A percentile compares a stretch with the other conserved stretches of the same genome.
phyloP scores from a whole-genome alignment of 1,140 invertebrate species.

The Ectropis grisescens region DNA sequence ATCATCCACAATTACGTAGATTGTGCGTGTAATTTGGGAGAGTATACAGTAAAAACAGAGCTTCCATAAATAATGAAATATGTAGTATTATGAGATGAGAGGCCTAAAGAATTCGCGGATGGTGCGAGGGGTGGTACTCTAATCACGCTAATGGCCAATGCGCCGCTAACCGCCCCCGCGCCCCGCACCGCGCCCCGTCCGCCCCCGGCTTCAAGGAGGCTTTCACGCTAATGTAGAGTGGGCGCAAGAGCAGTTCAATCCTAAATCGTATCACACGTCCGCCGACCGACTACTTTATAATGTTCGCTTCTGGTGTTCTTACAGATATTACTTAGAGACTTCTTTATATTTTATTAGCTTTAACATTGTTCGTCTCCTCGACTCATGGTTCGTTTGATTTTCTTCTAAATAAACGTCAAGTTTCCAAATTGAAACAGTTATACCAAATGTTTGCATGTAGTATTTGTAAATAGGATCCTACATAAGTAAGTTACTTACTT shows the following conservation, averaged over 20 bases:
- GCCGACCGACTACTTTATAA: conserved; percentile 9
- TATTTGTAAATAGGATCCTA: too few species aligned
- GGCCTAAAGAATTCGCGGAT: conserved; percentile 62
- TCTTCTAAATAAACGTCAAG: too few species aligned
- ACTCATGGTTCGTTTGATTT: too few species aligned
- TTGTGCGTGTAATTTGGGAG: conserved; percentile 46
- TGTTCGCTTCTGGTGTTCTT: conserved; percentile 4
- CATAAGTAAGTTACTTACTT: too few species aligned
- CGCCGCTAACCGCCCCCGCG: conserved; percentile 33
- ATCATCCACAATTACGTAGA: conserved; percentile 24
- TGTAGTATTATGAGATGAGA: conserved; percentile 65
- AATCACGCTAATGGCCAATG: conserved; percentile 68
- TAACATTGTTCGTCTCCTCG: too few species aligned
- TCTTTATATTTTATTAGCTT: too few species aligned
- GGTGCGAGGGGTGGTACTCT: conserved; percentile 38
- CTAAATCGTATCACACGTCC: conserved; percentile 45
- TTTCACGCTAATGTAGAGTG: conserved; percentile 57
- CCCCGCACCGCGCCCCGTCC: conserved; percentile 17
- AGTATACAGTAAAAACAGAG: conserved; percentile 55
- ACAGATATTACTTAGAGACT: too few species aligned
- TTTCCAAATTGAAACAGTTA: too few species aligned
- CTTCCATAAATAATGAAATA: conserved; percentile 69
- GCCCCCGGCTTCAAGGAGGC: conserved; percentile 26
- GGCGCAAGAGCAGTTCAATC: conserved; percentile 41
- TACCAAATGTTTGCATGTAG: too few species aligned